phyloP scores from a whole-genome alignment of 2,888 invertebrate species.

The Odontothrips loti region DNA sequence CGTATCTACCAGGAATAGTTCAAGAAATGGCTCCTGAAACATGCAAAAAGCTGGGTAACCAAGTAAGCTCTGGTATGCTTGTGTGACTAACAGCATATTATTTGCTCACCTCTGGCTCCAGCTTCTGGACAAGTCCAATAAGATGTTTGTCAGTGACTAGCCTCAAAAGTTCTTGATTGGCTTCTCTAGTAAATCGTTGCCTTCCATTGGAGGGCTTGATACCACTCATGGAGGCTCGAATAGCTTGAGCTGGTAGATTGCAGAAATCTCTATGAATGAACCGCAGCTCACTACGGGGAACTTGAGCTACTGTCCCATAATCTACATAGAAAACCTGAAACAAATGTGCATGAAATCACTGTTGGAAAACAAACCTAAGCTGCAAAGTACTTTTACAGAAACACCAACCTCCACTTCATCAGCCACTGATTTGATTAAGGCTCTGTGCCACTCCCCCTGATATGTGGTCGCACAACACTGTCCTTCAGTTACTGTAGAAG shows the following conservation, averaged over 20 bases:
- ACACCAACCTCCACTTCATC: slow-evolving; percentile 48
- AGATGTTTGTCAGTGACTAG: background rate
- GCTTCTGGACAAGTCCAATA: background rate
- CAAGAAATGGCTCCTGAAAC: background rate
- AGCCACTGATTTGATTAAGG: slow-evolving; percentile 49
- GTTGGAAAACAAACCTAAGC: background rate
- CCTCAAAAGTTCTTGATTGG: background rate
- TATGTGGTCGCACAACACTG: slow-evolving; percentile 51
- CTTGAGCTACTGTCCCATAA: slow-evolving; percentile 54
- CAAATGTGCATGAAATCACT: background rate
- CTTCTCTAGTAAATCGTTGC: background rate
- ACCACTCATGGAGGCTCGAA: background rate
- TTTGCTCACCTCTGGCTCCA: background rate
- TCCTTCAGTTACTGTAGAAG: slow-evolving; percentile 43
- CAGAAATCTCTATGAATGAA: slow-evolving; percentile 45
- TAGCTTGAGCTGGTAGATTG: background rate
- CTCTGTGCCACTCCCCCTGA: slow-evolving; percentile 53
- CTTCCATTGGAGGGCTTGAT: background rate
- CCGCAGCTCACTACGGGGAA: slow-evolving; percentile 43
- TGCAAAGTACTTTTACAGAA: background rate
- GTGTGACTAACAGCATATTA: background rate
- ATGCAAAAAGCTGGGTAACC: background rate
- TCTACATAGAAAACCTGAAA: slow-evolving; percentile 55
- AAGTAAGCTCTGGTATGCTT: background rate
- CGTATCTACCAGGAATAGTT: background rate